A percentile compares a stretch with the other conserved stretches of the same genome.
Conservation (phyloP, 1,140 invertebrate species). For the Drosophila busckii region DNA sequence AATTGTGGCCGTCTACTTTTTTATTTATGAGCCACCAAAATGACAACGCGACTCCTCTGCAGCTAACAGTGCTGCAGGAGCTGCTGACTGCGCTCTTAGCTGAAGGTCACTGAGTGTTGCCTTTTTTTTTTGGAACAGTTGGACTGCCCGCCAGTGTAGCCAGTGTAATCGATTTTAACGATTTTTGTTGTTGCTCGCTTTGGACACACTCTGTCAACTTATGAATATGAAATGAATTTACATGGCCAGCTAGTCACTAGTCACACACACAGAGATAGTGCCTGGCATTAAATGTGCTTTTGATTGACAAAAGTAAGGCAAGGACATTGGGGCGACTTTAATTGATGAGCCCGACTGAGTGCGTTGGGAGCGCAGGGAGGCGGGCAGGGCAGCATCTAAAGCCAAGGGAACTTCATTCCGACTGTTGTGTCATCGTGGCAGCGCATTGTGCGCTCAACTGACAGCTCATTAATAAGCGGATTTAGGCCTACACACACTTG, state of each 20-base stretch:
- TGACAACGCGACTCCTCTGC: conserved; percentile 42
- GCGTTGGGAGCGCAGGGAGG: conserved; percentile 12
- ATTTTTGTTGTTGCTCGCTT: conserved; percentile 50
- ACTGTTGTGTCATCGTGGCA: conserved; percentile 33
- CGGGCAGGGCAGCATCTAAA: neutral
- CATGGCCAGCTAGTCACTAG: conserved; percentile 19
- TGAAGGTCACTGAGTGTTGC: conserved; percentile 60
- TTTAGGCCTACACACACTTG: conserved; percentile 51
- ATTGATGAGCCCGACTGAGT: conserved; percentile 67
- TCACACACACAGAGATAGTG: neutral
- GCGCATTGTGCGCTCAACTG: conserved; percentile 22
- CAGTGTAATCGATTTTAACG: conserved; percentile 66
- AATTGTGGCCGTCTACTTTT: conserved; percentile 53
- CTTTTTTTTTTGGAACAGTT: conserved; percentile 26
- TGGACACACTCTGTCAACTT: conserved; percentile 58
- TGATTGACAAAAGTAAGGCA: conserved; percentile 74
- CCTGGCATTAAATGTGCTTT: conserved; percentile 20
- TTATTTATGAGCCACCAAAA: conserved; percentile 70
- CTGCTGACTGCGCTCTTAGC: conserved; percentile 12
- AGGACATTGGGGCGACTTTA: conserved; percentile 56
- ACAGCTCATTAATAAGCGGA: conserved; percentile 74
- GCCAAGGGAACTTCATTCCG: conserved; percentile 13
- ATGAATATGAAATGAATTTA: conserved; percentile 68
- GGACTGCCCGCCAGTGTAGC: neutral
- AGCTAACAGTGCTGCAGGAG: neutral